Conservation (phyloP, 2,888 invertebrate species). For the Latrodectus elegans region DNA sequence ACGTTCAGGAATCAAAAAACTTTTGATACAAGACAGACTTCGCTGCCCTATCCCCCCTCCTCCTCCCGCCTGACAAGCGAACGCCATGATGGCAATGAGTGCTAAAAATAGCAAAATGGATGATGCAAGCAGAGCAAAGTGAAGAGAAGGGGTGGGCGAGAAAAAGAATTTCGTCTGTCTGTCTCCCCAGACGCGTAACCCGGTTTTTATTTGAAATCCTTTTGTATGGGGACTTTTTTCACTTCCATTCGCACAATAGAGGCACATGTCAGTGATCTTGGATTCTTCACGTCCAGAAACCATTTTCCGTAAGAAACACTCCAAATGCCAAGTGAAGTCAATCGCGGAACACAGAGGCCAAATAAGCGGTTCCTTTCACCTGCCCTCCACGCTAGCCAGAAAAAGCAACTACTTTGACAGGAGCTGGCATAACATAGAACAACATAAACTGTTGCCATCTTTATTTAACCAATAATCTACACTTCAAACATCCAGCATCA, state of each 20-base stretch:
- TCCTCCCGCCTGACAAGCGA: slow-evolving; percentile 32
- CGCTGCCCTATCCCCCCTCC: background rate
- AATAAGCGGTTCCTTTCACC: too few relatives aligned
- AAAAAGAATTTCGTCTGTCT: slow-evolving; percentile 52
- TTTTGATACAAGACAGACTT: slow-evolving; percentile 7
- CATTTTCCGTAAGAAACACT: slow-evolving; percentile 15
- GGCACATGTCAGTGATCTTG: slow-evolving; percentile 38
- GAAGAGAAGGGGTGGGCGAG: slow-evolving; percentile 23
- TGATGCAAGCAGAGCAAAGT: slow-evolving; percentile 41
- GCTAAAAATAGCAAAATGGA: slow-evolving; percentile 49
- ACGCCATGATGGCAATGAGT: slow-evolving; percentile 17
- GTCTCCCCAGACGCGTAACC: slow-evolving; percentile 41
- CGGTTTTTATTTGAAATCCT: slow-evolving; percentile 36
- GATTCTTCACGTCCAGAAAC: slow-evolving; percentile 5
- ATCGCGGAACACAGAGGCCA: background rate
- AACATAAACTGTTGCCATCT: too few relatives aligned
- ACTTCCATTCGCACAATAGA: background rate
- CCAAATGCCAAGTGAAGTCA: background rate
- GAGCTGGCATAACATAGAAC: too few relatives aligned
- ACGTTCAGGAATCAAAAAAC: background rate
- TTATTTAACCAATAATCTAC: too few relatives aligned
- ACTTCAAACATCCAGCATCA: too few relatives aligned
- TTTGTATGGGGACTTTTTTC: slow-evolving; percentile 31
- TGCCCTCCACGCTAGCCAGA: too few relatives aligned
- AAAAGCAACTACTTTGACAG: too few relatives aligned